Evolutionary conservation across 2,888 invertebrate genomes (phyloP), one percentile per base, ranked within the genome.

Genomic region (Alentia gelatinosa): DNA sequence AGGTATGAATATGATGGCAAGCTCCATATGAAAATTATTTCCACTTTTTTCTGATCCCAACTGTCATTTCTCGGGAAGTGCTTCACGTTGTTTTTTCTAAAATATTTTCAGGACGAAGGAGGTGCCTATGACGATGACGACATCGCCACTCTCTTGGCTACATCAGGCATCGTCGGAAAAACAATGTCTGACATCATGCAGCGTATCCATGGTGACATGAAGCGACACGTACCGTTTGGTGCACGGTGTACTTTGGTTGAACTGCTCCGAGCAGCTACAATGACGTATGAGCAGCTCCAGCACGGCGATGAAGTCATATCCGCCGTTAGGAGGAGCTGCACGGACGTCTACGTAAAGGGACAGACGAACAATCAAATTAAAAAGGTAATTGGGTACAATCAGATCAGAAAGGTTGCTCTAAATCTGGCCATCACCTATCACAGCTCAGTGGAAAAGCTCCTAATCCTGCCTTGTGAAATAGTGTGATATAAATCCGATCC

Each of bases 261-360:
- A 94, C 96, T 98, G 50, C 95, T 98, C 23, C 97, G 97, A 95
- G 97, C 97, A 0, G 97, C 97, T 0, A 97, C 97, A 93, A 95
- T 98, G 91, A 97, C 97, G 68, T 96, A 97, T 89, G 97, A 98
- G 95, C 97, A 97, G 95, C 95, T 97, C 68, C 96, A 97, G 1
- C 96, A 97, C 88, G 98, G 97, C 0, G 97, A 97, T 89, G 95
- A 97, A 0, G 94, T 96, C n/a, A 94, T 95, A 19, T 96, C 96
- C n/a, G 97, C 98, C 0, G 96, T 98, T 91, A 93, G 96, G 1
- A 97, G 96, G 89, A 97, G 97, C 91, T 97, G 97, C 93, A 95
- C 97, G 0, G 97, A 98, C 94, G 97, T 98, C 23, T 98, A 98
- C 94, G 97, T 97, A 4, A 97, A 97, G 93, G 96, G 97, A 56